Evolutionary conservation across 2,113 vertebrate genomes (phyloP).

Genomic region (Mugil cephalus): DNA sequence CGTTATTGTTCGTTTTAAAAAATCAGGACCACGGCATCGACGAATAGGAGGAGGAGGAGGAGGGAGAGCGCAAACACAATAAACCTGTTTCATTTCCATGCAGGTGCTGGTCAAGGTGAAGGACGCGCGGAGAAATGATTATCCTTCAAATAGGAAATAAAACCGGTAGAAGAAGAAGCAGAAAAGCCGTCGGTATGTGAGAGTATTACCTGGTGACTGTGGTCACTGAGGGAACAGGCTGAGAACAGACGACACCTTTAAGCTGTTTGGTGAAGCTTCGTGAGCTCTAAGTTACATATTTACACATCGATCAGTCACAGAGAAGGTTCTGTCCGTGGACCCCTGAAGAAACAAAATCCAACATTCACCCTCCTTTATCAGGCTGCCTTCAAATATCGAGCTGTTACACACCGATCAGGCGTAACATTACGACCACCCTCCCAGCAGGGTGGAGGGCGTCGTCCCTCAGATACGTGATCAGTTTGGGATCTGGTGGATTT

Average conservation of each 20-base stretch:
- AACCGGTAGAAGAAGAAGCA: not conserved
- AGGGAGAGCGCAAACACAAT: not conserved
- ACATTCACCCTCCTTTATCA: not conserved
- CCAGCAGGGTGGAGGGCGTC: no score
- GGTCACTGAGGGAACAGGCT: no score
- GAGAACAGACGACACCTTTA: not conserved
- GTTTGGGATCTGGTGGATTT: no score
- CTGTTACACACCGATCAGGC: no score
- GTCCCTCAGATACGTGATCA: no score
- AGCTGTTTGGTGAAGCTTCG: no score
- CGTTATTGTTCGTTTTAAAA: not conserved
- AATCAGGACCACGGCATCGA: not conserved
- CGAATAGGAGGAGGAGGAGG: slow-evolving; percentile 30
- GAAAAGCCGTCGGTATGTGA: no score
- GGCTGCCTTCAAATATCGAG: no score
- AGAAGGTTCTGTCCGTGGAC: not conserved
- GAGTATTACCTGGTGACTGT: no score
- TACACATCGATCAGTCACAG: not conserved
- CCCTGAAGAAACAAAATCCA: not conserved
- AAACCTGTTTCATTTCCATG: not conserved
- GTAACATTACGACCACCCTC: no score
- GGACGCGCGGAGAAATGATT: not conserved
- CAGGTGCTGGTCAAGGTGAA: slow-evolving; percentile 9
- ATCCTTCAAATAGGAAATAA: not conserved
- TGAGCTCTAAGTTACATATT: no score